phyloP scores from a whole-genome alignment of 2,797 vertebrate genomes.

The Cyprinodon diabolis region DNA sequence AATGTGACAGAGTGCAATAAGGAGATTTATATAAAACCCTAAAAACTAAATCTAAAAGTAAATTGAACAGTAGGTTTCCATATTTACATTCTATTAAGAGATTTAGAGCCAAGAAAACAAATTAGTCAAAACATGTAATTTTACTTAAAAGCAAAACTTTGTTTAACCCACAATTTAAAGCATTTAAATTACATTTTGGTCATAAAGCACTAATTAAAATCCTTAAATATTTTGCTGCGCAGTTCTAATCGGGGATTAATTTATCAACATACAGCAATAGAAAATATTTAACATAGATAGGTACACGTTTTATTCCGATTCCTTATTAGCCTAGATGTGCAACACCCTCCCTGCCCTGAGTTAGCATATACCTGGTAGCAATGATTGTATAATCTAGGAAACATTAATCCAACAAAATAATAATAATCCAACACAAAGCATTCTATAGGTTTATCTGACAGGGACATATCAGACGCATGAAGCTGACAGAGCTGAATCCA shows the following conservation, averaged over 20 bases:
- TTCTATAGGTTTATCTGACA: slow-evolving; percentile 17
- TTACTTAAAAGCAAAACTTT: background rate
- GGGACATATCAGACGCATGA: slow-evolving; percentile 39
- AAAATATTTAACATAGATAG: background rate
- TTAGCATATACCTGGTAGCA: slow-evolving; percentile 53
- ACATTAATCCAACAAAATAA: slow-evolving; percentile 1
- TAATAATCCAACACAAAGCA: slow-evolving; percentile 13
- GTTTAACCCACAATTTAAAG: background rate
- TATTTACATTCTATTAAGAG: background rate
- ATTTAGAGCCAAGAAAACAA: background rate
- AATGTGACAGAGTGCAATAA: background rate
- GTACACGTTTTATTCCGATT: slow-evolving; percentile 15
- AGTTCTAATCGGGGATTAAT: background rate
- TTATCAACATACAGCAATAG: background rate
- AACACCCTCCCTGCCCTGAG: slow-evolving; percentile 61
- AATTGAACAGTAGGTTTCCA: background rate
- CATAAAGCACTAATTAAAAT: background rate
- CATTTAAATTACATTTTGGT: background rate
- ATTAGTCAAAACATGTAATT: background rate
- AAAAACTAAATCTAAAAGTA: background rate
- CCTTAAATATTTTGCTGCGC: background rate
- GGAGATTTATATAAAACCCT: background rate
- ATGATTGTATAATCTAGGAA: slow-evolving; percentile 24
- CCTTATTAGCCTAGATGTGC: slow-evolving; percentile 36
- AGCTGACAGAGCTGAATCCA: slow-evolving; percentile 49